Evolutionary conservation across 1,140 invertebrate genomes (phyloP), one percentile per base, ranked within the genome.

Genomic region (Danaus melanippus): DNA sequence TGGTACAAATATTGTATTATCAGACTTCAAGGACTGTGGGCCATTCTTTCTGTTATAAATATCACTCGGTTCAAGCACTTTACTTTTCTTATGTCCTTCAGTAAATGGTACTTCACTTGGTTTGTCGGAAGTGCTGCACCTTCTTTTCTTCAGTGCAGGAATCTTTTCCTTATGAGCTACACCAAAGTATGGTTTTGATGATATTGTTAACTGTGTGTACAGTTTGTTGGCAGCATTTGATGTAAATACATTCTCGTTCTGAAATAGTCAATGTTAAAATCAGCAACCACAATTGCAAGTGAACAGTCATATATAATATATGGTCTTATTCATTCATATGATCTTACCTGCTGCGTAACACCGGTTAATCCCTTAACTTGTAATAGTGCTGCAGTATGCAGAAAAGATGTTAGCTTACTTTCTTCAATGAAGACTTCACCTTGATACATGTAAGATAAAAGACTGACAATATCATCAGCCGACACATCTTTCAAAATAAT

Each of bases 391-490:
- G 93, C 93, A 41, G 92, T 92, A 72, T 92, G 92, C 46, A 94
- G 75, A 66, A 94, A 93, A 45, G 90, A 90, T 46, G 90, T 87
- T 48, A 94, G 72, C 65, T 93, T 91, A 60, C 92, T 91, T 73
- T 93, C 91, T 57, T 90, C 88, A 50, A 94, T 90, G 69, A 92
- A 92, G 0, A 94, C 92, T 87, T 94, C 92, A 53, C 93, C 93
- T 81, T 91, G 90, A 64, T 94, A 94, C 91, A 94, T 94, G 62
- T 94, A 94, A 50, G 92, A 91, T 43, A 94, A 80, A 42, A 94
- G 87, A 47, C 91, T 90, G 42, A 90, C 87, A 47, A 94, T 87
- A 71, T 93, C 92, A 65, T 87, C 79, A 63, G 91, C 89, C 21
- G 88, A 85, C 11, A 93, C 90, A 87, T 93, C 92, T 86, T 93